Evolutionary conservation across 2,797 vertebrate genomes (phyloP).

Genomic region (Scolopax bukidnonensis): DNA sequence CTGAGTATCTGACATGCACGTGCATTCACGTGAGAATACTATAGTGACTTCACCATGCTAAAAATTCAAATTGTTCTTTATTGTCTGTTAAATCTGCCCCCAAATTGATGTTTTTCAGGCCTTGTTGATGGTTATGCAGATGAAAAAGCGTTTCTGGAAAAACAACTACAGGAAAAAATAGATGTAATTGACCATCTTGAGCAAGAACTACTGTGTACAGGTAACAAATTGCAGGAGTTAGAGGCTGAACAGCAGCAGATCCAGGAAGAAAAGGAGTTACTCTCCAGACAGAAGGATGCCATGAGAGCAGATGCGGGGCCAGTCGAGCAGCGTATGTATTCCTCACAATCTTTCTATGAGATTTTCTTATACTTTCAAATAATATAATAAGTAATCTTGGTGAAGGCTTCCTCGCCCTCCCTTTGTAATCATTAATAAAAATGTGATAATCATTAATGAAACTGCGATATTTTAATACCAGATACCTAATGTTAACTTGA

Average conservation of each 20-base stretch:
- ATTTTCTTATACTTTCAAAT: background rate
- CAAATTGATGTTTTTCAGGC: conserved; percentile 75
- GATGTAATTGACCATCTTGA: conserved; percentile 88
- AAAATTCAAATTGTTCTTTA: background rate
- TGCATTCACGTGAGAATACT: background rate
- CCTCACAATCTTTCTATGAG: background rate
- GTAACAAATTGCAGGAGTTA: conserved; percentile 89
- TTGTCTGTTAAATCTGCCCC: background rate
- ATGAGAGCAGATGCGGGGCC: conserved; percentile 88
- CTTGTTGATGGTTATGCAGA: conserved; percentile 94
- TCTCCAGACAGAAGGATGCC: conserved; percentile 90
- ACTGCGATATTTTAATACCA: background rate
- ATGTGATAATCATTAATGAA: background rate
- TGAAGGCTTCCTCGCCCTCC: background rate
- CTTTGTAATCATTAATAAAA: background rate
- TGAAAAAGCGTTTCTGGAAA: conserved; percentile 89
- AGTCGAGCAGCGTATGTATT: conserved; percentile 91
- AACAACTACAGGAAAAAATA: conserved; percentile 88
- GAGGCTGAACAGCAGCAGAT: conserved; percentile 90
- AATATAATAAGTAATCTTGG: background rate
- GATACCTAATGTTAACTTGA: background rate
- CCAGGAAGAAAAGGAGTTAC: conserved; percentile 87
- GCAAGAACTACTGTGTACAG: conserved; percentile 89
- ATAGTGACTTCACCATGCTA: background rate
- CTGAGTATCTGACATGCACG: background rate